Conservation (phyloP, 1,140 invertebrate genomes). For the Lysiphlebus fabarum region DNA sequence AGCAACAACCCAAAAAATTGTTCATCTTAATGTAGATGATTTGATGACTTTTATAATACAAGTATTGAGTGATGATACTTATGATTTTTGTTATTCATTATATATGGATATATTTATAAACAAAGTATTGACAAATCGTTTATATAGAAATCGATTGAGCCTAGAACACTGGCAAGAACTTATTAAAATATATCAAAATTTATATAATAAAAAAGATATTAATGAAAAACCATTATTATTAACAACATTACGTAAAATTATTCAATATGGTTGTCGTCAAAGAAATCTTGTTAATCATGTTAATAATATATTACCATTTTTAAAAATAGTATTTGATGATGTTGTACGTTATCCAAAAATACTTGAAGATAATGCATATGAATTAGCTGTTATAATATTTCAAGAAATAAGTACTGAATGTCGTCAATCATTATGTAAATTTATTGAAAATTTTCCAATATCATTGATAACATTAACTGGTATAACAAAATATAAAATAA, state of each 20-base stretch:
- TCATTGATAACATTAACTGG: slow-evolving; percentile 26
- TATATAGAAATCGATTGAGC: slow-evolving; percentile 30
- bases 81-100: slow-evolving; percentile 33
- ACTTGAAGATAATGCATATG: slow-evolving; percentile 29
- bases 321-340: slow-evolving; percentile 31
- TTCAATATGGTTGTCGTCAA: slow-evolving; percentile 34
- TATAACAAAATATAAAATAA: slow-evolving; percentile 40
- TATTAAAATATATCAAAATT: slow-evolving; percentile 25
- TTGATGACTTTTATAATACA: slow-evolving; percentile 32
- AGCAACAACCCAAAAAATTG: slow-evolving; percentile 24
- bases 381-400: slow-evolving; percentile 34
- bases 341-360: slow-evolving; percentile 23
- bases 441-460: slow-evolving; percentile 33
- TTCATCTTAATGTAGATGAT: slow-evolving; percentile 27
- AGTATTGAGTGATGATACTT: slow-evolving; percentile 29
- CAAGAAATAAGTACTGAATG: slow-evolving; percentile 38
- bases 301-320: slow-evolving; percentile 20
- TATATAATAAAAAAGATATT: slow-evolving; percentile 27
- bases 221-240: slow-evolving; percentile 20
- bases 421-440: slow-evolving; percentile 37
- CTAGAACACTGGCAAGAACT: slow-evolving; percentile 38
- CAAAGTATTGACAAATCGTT: slow-evolving; percentile 33
- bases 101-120: slow-evolving; percentile 35
- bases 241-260: slow-evolving; percentile 31
- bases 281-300: slow-evolving; percentile 24